Evolutionary conservation across 2,113 vertebrate genomes (phyloP).

Genomic region (Chlorodrepanis virens): DNA sequence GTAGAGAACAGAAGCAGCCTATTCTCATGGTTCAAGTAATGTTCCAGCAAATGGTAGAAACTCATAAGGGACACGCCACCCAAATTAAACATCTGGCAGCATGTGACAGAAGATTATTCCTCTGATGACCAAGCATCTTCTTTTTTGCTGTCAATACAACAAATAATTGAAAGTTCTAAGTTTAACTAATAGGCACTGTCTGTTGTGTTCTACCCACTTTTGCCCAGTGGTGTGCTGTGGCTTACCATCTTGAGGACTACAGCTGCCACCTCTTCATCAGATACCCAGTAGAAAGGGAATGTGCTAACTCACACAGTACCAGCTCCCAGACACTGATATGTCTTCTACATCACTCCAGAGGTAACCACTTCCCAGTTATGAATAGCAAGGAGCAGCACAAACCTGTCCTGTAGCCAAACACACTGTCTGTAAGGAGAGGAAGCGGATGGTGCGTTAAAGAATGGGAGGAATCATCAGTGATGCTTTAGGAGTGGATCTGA

Average conservation of each 20-base stretch:
- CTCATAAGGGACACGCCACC: not conserved
- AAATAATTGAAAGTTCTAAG: not conserved
- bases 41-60: not conserved
- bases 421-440: not conserved
- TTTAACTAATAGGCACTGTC: not conserved
- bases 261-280: not conserved
- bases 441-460: not conserved
- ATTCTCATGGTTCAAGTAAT: not conserved
- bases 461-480: not conserved
- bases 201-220: not conserved
- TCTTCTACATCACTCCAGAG: not conserved
- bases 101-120: not conserved
- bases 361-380: not conserved
- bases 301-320: not conserved
- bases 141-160: not conserved
- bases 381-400: not conserved
- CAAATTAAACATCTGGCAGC: not conserved
- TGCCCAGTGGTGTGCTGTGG: not conserved
- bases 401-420: not conserved
- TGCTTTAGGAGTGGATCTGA: not conserved
- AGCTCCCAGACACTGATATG: not conserved
- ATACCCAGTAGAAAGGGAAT: not conserved
- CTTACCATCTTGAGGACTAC: not conserved
- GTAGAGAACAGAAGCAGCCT: not conserved
- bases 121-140: not conserved